A percentile compares a stretch with the other conserved stretches of the same genome.
phyloP scores from a whole-genome alignment of 2,888 invertebrate genomes.

The Stegana nigrithorax region DNA sequence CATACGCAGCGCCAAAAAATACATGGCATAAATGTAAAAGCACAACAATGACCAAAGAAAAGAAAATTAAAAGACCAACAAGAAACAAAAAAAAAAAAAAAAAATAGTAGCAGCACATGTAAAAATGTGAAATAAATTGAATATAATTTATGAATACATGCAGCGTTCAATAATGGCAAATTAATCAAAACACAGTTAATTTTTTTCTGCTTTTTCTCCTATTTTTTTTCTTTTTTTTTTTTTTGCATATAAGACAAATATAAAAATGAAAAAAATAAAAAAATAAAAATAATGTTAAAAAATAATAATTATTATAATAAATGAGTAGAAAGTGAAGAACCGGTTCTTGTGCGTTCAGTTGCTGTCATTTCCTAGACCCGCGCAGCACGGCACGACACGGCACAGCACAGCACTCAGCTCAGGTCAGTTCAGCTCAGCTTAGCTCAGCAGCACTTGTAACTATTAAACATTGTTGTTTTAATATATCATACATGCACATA shows the following conservation, averaged over 20 bases:
- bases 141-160: constrained; percentile 45
- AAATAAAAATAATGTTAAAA: too few relatives aligned
- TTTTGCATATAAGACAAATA: too few relatives aligned
- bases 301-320: background rate
- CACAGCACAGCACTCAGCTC: background rate
- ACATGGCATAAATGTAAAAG: too few relatives aligned
- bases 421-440: too few relatives aligned
- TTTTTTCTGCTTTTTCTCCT: constrained; percentile 31
- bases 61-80: constrained; percentile 12
- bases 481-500: too few relatives aligned
- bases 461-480: too few relatives aligned
- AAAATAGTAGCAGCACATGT: too few relatives aligned
- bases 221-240: too few relatives aligned
- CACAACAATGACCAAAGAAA: too few relatives aligned
- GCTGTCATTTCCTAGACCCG: background rate
- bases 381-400: background rate
- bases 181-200: constrained; percentile 58
- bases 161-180: constrained; percentile 51
- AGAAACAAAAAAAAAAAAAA: background rate
- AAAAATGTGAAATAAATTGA: background rate
- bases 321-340: background rate
- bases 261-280: too few relatives aligned
- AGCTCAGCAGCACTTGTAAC: too few relatives aligned
- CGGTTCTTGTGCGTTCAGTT: constrained; percentile 3
- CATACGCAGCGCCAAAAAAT: constrained; percentile 19